A percentile compares a stretch with the other conserved stretches of the same genome.
Conservation (phyloP, 2,797 vertebrate species). For the Hipposideros larvatus region DNA sequence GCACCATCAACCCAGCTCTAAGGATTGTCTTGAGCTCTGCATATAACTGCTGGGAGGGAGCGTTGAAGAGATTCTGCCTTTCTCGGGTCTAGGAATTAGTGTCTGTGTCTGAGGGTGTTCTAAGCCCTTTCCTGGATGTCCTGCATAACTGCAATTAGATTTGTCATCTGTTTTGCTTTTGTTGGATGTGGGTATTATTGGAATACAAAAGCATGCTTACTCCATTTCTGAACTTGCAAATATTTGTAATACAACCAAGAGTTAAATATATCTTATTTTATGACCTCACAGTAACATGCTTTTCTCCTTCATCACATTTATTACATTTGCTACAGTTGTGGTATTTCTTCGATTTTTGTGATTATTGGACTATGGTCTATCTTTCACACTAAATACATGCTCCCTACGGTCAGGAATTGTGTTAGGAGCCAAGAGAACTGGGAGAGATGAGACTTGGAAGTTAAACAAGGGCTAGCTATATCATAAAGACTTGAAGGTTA, state of each 20-base stretch:
- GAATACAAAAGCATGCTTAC: not conserved
- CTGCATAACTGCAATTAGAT: not conserved
- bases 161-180: not conserved
- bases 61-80: not conserved
- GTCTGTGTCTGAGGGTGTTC: not conserved
- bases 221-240: slow-evolving; percentile 18
- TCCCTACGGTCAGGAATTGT: not conserved
- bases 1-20: not conserved
- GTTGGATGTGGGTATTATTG: not conserved
- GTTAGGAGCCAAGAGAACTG: not conserved
- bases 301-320: not conserved
- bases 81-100: not conserved
- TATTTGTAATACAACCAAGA: not conserved
- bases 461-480: not conserved
- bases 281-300: not conserved
- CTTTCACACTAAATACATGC: not conserved
- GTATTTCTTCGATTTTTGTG: not conserved
- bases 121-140: not conserved
- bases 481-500: not conserved
- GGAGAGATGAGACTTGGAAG: not conserved
- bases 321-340: not conserved
- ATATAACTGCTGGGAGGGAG: no score
- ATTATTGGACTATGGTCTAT: not conserved
- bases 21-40: not conserved
- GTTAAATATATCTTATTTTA: not conserved